Conservation (phyloP, 2,888 invertebrate species). For the Lagria hirta region DNA sequence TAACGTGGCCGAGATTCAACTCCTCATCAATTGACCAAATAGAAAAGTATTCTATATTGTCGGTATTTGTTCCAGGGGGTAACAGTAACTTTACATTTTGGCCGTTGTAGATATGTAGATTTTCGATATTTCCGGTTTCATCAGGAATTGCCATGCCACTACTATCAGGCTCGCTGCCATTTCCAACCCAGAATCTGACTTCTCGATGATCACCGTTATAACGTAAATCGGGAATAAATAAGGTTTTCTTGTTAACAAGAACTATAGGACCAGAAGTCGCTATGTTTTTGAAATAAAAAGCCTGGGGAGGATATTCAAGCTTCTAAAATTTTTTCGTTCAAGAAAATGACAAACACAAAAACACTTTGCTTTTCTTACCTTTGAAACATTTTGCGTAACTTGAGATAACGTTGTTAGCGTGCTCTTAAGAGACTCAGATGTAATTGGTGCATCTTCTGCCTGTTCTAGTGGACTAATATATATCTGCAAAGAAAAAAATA, state of each 20-base stretch:
- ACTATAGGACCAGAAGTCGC: conserved; percentile 37
- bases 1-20: conserved; percentile 29
- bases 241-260: conserved; percentile 35
- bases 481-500: too few species aligned
- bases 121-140: conserved; percentile 29
- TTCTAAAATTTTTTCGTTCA: too few species aligned
- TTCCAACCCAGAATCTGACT: conserved; percentile 38
- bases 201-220: conserved; percentile 31
- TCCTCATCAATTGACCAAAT: conserved; percentile 32
- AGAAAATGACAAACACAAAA: not conserved
- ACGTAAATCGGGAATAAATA: conserved; percentile 38
- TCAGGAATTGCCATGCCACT: conserved; percentile 26
- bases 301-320: conserved; percentile 19
- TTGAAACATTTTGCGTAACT: too few species aligned
- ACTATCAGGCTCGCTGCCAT: conserved; percentile 26
- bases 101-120: conserved; percentile 28
- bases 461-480: too few species aligned
- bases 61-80: conserved; percentile 31
- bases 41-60: conserved; percentile 38
- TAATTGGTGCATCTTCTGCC: too few species aligned
- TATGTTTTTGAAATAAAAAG: conserved; percentile 15
- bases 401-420: too few species aligned
- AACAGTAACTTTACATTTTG: conserved; percentile 36
- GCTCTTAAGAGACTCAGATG: too few species aligned
- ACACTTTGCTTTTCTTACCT: too few species aligned